Evolutionary conservation across 2,888 invertebrate genomes (phyloP).

Genomic region (Drosophila aldrichi): DNA sequence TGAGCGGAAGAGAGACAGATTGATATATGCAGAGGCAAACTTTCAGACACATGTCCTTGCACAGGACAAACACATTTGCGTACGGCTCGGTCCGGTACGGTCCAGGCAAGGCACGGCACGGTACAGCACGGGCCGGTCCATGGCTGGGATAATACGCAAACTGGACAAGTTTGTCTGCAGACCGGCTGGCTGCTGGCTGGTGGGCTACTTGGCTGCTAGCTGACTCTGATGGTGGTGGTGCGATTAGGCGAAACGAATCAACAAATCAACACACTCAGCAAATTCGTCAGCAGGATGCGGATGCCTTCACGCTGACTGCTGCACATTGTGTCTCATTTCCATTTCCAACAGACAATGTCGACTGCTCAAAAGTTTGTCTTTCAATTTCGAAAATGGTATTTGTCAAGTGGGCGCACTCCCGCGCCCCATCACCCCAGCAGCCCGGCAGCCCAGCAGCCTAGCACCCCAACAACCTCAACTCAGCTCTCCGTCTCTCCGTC

Average conservation of each 20-base stretch:
- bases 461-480: not conserved
- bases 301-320: slow-evolving; percentile 59
- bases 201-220: slow-evolving; percentile 42
- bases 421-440: not conserved
- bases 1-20: slow-evolving; percentile 49
- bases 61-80: slow-evolving; percentile 78
- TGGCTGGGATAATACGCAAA: slow-evolving; percentile 70
- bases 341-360: slow-evolving; percentile 71
- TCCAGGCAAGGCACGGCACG: slow-evolving; percentile 8
- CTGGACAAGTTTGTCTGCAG: slow-evolving; percentile 75
- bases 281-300: slow-evolving; percentile 79
- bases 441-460: not conserved
- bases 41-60: slow-evolving; percentile 67
- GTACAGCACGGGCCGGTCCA: slow-evolving; percentile 11
- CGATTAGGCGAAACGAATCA: slow-evolving; percentile 84
- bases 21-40: slow-evolving; percentile 55
- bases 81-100: slow-evolving; percentile 48
- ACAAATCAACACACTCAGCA: slow-evolving; percentile 85
- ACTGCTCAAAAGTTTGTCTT: slow-evolving; percentile 83
- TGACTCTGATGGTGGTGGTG: slow-evolving; percentile 76
- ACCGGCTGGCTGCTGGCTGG: slow-evolving; percentile 22
- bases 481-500: slow-evolving; percentile 8
- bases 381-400: slow-evolving; percentile 84
- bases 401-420: slow-evolving; percentile 71
- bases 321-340: slow-evolving; percentile 80